phyloP scores from a whole-genome alignment of 1,140 invertebrate genomes.

The Dryas iulia region DNA sequence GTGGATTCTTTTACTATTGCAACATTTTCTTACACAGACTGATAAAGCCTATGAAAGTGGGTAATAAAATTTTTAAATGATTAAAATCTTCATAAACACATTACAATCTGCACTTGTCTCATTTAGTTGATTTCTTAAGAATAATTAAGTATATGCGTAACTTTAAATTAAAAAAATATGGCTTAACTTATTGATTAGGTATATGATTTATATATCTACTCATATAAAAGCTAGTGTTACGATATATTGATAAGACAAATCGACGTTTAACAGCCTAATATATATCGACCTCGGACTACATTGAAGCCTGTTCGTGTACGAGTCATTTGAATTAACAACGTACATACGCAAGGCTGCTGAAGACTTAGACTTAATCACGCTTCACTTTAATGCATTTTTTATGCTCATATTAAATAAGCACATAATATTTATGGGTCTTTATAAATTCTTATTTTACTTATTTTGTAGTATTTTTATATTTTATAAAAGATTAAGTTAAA shows the following conservation, averaged over 20 bases:
- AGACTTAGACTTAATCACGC: constrained; percentile 28
- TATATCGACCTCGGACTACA: constrained; percentile 33
- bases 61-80: too few relatives aligned
- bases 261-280: constrained; percentile 33
- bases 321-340: constrained; percentile 28
- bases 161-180: neutral
- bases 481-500: too few relatives aligned
- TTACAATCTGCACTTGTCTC: too few relatives aligned
- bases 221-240: constrained; percentile 18
- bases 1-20: too few relatives aligned
- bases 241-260: constrained; percentile 31
- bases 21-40: too few relatives aligned
- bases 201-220: neutral
- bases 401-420: neutral
- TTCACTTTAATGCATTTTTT: constrained; percentile 14
- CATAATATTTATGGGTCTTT: neutral
- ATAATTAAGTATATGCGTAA: neutral
- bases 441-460: neutral
- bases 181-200: neutral
- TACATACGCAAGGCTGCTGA: constrained; percentile 26
- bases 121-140: neutral
- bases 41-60: too few relatives aligned
- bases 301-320: constrained; percentile 24
- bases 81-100: too few relatives aligned
- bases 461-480: too few relatives aligned